phyloP scores from a whole-genome alignment of 1,140 invertebrate species.

The Lutraria rhynchaena region DNA sequence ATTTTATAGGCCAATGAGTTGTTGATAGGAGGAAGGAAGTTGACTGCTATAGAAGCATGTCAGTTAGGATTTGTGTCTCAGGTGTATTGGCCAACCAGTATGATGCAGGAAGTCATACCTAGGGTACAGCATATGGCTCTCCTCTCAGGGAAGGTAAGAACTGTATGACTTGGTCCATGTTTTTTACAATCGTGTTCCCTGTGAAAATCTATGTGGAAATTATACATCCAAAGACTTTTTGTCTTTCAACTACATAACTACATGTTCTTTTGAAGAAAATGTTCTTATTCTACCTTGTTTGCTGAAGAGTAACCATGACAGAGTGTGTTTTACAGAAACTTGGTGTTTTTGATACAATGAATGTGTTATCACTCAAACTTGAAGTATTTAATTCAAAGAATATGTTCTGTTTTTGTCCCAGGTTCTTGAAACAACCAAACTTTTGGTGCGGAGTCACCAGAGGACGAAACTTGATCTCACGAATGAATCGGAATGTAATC shows the following conservation, averaged over 20 bases:
- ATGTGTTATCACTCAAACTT: too few relatives aligned
- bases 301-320: too few relatives aligned
- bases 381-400: too few relatives aligned
- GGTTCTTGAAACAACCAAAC: constrained; percentile 79
- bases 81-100: constrained; percentile 83
- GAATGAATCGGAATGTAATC: constrained; percentile 85
- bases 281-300: too few relatives aligned
- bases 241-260: too few relatives aligned
- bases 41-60: constrained; percentile 89
- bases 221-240: too few relatives aligned
- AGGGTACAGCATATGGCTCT: constrained; percentile 76
- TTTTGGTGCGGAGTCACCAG: constrained; percentile 75
- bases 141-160: constrained; percentile 74
- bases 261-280: too few relatives aligned
- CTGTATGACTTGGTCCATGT: too few relatives aligned
- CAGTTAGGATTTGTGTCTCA: constrained; percentile 88
- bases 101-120: constrained; percentile 81
- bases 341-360: too few relatives aligned
- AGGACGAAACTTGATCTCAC: constrained; percentile 83
- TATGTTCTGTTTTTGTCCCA: constrained; percentile 58
- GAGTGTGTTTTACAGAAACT: too few relatives aligned
- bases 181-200: too few relatives aligned
- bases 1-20: constrained; percentile 92
- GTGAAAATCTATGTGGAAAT: too few relatives aligned
- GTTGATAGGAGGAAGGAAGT: constrained; percentile 90